Evolutionary conservation across 2,797 vertebrate species (phyloP), one percentile per base, ranked within the genome.

Genomic region (Dromococcyx pavoninus): DNA sequence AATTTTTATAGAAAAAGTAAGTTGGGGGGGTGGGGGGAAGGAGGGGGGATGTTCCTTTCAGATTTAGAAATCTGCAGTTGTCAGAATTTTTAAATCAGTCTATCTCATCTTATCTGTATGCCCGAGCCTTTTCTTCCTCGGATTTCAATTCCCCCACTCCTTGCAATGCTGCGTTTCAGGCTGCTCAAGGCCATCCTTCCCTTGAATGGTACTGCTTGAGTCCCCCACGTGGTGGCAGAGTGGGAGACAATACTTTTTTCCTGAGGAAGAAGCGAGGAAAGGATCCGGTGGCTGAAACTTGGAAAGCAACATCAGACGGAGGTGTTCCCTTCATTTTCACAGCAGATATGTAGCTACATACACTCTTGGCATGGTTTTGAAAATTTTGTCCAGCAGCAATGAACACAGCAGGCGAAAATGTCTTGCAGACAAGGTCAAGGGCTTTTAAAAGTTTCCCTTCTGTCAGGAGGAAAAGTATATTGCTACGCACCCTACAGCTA

Each of bases 111-210:
- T 24, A 66, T n/a, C 44, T 62, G 24, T 17, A 75, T 57, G 25
- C 11, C 79, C 21, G 62, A 73, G 56, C 66, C 28, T 86, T 70
- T 66, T 71, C 37, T 32, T 81, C 28, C 30, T 48, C 0, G 1
- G 8, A 33, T 32, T 53, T 88, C 28, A 19, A 16, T 53, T 53
- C 4, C 33, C 32, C 10, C 35, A 3, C 51, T 61, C 65, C 12
- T 33, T 33, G 32, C 16, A 41, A 28, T 3, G 53, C 27, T 0
- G 1, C 1, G 2, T 70, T 84, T 30, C 0, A 0, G 53, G 25
- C 41, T 30, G 28, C 46, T 74, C 25, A 60, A 43, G 28, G 18
- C 18, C 39, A 33, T 24, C 17, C 21, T 57, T 48, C n/a, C n/a
- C 23, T 58, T 41, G 25, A 37, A 57, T 13, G 18, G 18, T 48